Evolutionary conservation across 2,113 vertebrate genomes (phyloP).

Genomic region (Probosciger aterrimus): DNA sequence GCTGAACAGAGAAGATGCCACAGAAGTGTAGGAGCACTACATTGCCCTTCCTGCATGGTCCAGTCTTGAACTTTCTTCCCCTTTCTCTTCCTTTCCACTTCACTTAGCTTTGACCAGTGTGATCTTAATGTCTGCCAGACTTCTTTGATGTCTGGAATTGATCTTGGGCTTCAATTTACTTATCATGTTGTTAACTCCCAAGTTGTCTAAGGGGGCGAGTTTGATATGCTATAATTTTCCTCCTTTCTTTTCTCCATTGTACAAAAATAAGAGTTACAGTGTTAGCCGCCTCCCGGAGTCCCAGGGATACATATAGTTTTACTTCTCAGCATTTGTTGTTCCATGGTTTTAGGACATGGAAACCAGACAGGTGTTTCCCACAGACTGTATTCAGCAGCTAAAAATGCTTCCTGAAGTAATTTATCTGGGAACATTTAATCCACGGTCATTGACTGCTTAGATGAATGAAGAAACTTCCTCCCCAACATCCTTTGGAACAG

Average conservation of each 20-base stretch:
- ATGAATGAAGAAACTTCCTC: not conserved
- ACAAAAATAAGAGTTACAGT: fast-evolving
- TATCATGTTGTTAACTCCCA: not conserved
- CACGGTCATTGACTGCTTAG: not conserved
- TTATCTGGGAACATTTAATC: not conserved
- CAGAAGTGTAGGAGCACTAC: not conserved
- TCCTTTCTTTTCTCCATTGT: not conserved
- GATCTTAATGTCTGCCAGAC: not conserved
- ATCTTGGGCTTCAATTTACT: not conserved
- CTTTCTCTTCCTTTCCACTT: not conserved
- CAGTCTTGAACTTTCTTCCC: not conserved
- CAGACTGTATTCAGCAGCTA: not conserved
- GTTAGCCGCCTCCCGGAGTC: not conserved
- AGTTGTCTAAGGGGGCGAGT: no score
- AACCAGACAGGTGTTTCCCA: slow-evolving; percentile 37
- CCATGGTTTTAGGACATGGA: not conserved
- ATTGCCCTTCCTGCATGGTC: not conserved
- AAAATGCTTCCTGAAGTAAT: slow-evolving; percentile 1
- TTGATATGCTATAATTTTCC: not conserved
- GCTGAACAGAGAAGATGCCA: fast-evolving
- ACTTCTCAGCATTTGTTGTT: not conserved
- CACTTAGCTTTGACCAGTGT: not conserved
- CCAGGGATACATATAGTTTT: fast-evolving
- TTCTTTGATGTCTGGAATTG: not conserved
- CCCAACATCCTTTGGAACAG: not conserved